phyloP scores from a whole-genome alignment of 2,797 vertebrate species.

The Chiloscyllium punctatum region DNA sequence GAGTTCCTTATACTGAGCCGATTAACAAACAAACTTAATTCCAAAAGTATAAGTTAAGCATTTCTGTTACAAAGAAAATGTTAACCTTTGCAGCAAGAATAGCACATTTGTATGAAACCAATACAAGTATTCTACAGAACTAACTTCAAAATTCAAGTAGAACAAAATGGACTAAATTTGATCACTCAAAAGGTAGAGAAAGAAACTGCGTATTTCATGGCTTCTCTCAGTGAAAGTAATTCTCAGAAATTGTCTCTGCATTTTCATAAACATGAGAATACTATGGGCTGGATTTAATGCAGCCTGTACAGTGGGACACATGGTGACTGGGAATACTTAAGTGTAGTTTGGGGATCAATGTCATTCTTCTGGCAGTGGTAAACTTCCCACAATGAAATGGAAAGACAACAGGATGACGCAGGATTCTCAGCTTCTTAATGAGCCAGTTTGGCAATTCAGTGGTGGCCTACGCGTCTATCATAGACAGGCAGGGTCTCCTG shows the following conservation, averaged over 20 bases:
- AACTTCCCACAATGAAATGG: no score
- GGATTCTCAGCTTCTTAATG: not conserved
- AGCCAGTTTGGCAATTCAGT: not conserved
- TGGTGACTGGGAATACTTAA: not conserved
- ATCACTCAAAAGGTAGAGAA: not conserved
- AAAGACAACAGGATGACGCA: not conserved
- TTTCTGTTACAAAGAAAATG: conserved; percentile 34
- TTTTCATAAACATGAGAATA: not conserved
- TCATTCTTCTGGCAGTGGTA: no score
- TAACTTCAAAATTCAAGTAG: not conserved
- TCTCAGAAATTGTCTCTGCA: no score
- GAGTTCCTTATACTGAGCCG: conserved; percentile 40
- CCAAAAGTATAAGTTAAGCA: conserved; percentile 55
- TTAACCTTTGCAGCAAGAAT: conserved; percentile 31
- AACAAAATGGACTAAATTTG: not conserved
- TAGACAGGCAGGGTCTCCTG: not conserved
- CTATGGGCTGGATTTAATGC: not conserved
- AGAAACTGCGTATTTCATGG: not conserved
- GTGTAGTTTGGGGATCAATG: no score
- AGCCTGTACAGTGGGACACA: not conserved
- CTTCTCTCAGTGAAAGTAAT: not conserved
- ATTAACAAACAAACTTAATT: conserved; percentile 40
- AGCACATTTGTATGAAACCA: conserved; percentile 14
- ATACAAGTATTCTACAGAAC: conserved; percentile 26
- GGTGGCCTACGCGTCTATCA: no score